Conservation (phyloP, 1,140 invertebrate species). For the Dendroctonus valens region DNA sequence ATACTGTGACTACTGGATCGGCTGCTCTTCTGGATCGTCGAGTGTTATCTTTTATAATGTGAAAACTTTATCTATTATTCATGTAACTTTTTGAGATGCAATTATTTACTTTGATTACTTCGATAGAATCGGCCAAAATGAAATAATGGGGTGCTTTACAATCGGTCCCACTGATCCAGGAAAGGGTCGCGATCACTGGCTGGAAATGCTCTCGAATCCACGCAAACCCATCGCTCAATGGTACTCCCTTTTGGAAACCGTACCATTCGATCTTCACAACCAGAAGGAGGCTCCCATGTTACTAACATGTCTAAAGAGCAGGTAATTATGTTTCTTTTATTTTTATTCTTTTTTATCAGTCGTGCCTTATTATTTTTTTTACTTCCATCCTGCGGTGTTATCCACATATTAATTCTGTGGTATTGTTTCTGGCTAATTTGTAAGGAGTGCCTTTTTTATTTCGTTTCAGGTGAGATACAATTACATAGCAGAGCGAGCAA, state of each 20-base stretch:
- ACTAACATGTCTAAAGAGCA: slow-evolving; percentile 27
- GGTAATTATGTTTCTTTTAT: slow-evolving; percentile 18
- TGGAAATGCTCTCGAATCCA: slow-evolving; percentile 83
- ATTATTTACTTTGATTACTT: slow-evolving; percentile 1
- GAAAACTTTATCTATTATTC: too few species aligned
- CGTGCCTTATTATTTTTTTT: too few species aligned
- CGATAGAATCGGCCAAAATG: slow-evolving; percentile 78
- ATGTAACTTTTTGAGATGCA: neutral
- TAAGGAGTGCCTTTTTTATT: too few species aligned
- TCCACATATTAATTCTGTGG: too few species aligned
- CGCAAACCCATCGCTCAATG: slow-evolving; percentile 83
- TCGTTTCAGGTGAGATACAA: slow-evolving; percentile 13
- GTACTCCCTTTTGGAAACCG: slow-evolving; percentile 74
- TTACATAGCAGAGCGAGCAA: slow-evolving; percentile 14
- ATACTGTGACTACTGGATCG: too few species aligned
- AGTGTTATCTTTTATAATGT: too few species aligned
- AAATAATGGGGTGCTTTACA: slow-evolving; percentile 80
- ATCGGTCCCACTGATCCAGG: slow-evolving; percentile 77
- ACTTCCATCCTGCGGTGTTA: too few species aligned
- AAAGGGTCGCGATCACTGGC: slow-evolving; percentile 83
- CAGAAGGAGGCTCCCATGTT: slow-evolving; percentile 33
- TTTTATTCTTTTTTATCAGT: neutral
- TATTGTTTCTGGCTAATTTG: too few species aligned
- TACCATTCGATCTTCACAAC: slow-evolving; percentile 56
- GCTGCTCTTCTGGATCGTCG: too few species aligned